Percentiles rank a stretch among this genome's conserved stretches.
Evolutionary conservation across 2,888 invertebrate genomes (phyloP).

Genomic region (Caenorhabditis sp.): DNA sequence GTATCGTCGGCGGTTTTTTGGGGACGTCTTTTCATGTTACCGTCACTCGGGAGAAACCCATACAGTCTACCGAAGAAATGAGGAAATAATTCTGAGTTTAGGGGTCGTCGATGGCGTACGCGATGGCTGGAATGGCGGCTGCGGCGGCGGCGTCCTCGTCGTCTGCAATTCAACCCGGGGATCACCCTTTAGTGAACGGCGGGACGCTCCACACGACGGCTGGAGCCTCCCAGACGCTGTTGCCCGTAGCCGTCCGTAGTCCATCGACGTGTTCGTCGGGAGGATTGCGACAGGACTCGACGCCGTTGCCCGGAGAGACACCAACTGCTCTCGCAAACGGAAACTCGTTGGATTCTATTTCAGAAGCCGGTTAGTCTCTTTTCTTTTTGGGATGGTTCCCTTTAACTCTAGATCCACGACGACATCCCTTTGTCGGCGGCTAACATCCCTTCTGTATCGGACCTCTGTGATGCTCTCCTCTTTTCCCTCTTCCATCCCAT

Average conservation of each 20-base stretch:
- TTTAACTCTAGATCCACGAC: constrained; percentile 15
- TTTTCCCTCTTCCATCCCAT: constrained; percentile 5
- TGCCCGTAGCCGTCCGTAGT: constrained; percentile 69
- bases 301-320: constrained; percentile 62
- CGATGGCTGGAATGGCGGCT: constrained; percentile 50
- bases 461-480: constrained; percentile 47
- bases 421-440: constrained; percentile 34
- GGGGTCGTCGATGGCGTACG: constrained; percentile 62
- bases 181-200: constrained; percentile 75
- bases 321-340: constrained; percentile 48
- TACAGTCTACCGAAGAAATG: not conserved
- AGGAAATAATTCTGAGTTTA: constrained; percentile 6
- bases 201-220: constrained; percentile 70
- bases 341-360: constrained; percentile 70
- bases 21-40: constrained; percentile 8
- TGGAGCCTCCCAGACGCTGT: constrained; percentile 71
- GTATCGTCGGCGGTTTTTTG: constrained; percentile 15
- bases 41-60: constrained; percentile 5
- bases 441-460: constrained; percentile 41
- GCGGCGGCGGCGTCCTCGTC: constrained; percentile 28
- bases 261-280: constrained; percentile 69
- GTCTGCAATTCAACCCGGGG: constrained; percentile 39
- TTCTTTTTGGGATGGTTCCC: constrained; percentile 2
- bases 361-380: constrained; percentile 73
- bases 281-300: constrained; percentile 66